Evolutionary conservation across 2,797 vertebrate species (phyloP).

Genomic region (Lates japonicus): DNA sequence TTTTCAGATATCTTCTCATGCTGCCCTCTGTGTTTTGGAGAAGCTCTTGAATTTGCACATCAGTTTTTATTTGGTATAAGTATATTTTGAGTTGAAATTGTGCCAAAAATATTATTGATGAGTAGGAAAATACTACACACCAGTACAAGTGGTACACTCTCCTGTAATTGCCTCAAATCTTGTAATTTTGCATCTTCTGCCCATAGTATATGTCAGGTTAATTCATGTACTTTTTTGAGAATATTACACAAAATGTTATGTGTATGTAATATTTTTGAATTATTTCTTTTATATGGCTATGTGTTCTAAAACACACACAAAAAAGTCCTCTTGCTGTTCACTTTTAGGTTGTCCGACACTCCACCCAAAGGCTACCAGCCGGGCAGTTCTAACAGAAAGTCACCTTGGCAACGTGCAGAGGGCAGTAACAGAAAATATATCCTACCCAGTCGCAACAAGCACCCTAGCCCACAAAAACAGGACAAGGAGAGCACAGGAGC

Average conservation of each 20-base stretch:
- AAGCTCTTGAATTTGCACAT: too few relatives aligned
- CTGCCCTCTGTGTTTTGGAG: too few relatives aligned
- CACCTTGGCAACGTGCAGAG: neutral
- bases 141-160: neutral
- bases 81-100: neutral
- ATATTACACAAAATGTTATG: neutral
- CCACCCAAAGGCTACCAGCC: neutral
- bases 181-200: neutral
- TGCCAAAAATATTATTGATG: too few relatives aligned
- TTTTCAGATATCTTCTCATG: too few relatives aligned
- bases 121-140: too few relatives aligned
- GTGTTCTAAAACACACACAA: neutral
- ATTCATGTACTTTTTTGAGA: neutral
- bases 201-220: neutral
- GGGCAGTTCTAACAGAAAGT: conserved; percentile 12
- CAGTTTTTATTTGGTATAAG: neutral
- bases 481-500: neutral
- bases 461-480: neutral
- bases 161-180: neutral
- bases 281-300: neutral
- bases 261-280: neutral
- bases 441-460: neutral
- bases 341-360: conserved; percentile 29
- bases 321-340: neutral
- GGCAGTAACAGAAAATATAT: neutral